These are phyloP conservation scores for Progne subis DNA, from an alignment of 2,113 vertebrate genomes.

Conservation along the genomic window DNA sequence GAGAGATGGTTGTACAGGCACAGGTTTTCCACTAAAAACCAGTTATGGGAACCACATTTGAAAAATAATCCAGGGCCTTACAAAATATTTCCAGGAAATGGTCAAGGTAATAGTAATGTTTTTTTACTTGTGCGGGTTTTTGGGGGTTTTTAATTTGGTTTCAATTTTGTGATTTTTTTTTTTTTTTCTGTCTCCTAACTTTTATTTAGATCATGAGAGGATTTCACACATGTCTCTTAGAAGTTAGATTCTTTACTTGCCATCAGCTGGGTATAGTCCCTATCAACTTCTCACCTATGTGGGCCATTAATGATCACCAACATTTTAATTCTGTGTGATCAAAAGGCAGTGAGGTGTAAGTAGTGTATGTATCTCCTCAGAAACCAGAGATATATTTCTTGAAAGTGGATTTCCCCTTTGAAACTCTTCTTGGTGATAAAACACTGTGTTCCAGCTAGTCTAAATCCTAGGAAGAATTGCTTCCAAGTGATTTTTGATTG, in stretches of 20 bases:
- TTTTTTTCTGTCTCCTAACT: not conserved
- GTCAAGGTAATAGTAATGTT: not conserved
- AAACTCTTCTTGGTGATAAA: not conserved
- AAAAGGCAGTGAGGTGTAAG: not conserved
- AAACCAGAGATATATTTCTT: not conserved
- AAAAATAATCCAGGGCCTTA: not conserved
- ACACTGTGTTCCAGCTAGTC: not conserved
- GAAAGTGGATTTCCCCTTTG: not conserved
- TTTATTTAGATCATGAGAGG: not conserved
- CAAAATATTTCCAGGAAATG: not conserved
- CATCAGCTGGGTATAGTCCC: not conserved
- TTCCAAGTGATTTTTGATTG: not conserved
- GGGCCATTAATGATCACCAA: not conserved
- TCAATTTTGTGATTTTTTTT: not conserved
- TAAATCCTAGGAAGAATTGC: not conserved
- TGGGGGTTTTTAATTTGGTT: fast-evolving
- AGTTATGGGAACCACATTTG: not conserved
- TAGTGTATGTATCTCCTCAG: not conserved
- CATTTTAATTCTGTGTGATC: not conserved
- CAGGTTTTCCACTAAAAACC: not conserved
- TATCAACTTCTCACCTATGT: not conserved
- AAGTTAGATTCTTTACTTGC: not conserved
- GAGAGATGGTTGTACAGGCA: not conserved
- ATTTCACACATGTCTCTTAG: not conserved
- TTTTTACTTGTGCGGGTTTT: not conserved